phyloP scores from a whole-genome alignment of 2,888 invertebrate species.

The Dioctria linearis region DNA sequence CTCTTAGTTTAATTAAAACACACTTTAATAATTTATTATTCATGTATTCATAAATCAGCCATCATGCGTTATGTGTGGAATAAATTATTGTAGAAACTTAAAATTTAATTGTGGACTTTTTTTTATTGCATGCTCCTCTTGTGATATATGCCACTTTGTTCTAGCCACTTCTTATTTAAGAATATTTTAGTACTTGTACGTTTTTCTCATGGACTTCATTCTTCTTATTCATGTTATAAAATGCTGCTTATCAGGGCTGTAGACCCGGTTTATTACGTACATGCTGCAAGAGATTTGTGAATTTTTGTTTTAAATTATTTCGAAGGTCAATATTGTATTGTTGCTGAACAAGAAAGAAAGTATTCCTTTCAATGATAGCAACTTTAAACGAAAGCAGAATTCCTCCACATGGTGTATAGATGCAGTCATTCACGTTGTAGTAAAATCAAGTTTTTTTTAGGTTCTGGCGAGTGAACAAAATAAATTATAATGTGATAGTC shows the following conservation, averaged over 20 bases:
- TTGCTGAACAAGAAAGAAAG: not conserved
- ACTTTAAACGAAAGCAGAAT: not conserved
- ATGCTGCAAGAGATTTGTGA: not conserved
- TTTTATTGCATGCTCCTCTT: not conserved
- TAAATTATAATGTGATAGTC: too few relatives aligned
- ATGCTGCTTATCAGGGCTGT: not conserved
- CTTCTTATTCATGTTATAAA: not conserved
- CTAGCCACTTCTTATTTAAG: not conserved
- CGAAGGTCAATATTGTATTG: not conserved
- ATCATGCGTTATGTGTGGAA: not conserved
- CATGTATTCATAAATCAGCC: conserved; percentile 24
- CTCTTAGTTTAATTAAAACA: not conserved
- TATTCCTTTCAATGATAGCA: not conserved
- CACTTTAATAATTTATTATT: conserved; percentile 31
- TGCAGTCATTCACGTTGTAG: too few relatives aligned
- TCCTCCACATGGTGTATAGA: too few relatives aligned
- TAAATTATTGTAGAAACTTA: conserved; percentile 17
- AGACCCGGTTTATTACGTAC: not conserved
- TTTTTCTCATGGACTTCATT: conserved; percentile 1
- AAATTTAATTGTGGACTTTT: conserved; percentile 11
- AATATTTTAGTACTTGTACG: conserved; percentile 16
- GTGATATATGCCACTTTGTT: not conserved
- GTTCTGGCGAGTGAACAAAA: too few relatives aligned
- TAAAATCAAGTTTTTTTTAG: too few relatives aligned
- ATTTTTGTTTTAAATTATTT: not conserved